phyloP scores from a whole-genome alignment of 2,888 invertebrate genomes.

The Graphium colonna region DNA sequence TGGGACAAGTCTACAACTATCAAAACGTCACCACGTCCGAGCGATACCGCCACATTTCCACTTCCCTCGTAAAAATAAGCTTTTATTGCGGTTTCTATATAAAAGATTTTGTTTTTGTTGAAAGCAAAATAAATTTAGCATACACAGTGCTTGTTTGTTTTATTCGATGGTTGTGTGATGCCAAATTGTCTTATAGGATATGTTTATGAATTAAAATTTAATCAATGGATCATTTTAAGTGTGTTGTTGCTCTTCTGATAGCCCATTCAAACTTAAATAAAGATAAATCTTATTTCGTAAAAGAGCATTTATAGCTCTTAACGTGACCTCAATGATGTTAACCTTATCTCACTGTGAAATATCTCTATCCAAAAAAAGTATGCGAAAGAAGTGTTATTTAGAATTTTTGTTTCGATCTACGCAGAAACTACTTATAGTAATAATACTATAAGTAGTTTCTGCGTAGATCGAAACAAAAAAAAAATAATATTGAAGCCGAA shows the following conservation, averaged over 20 bases:
- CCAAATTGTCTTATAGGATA: neutral
- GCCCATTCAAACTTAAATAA: no score
- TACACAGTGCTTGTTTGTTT: neutral
- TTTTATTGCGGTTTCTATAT: constrained; percentile 44
- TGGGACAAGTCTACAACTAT: constrained; percentile 55
- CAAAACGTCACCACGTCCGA: constrained; percentile 51
- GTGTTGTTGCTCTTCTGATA: no score
- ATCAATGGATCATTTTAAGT: constrained; percentile 17
- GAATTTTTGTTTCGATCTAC: no score
- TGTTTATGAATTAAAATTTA: neutral
- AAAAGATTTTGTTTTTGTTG: constrained; percentile 23
- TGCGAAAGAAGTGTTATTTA: no score
- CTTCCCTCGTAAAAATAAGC: constrained; percentile 56
- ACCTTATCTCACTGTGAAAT: no score
- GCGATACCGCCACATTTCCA: constrained; percentile 38
- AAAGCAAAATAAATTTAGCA: neutral
- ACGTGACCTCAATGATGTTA: neutral
- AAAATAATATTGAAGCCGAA: no score
- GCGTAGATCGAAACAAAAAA: no score
- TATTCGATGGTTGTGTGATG: neutral
- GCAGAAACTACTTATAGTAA: no score
- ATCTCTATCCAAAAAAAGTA: no score
- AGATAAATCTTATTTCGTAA: no score
- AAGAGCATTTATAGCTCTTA: no score
- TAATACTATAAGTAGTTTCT: no score